A percentile compares a stretch with the other conserved stretches of the same genome.
phyloP scores from a whole-genome alignment of 2,797 vertebrate species.

The Somateria mollissima region DNA sequence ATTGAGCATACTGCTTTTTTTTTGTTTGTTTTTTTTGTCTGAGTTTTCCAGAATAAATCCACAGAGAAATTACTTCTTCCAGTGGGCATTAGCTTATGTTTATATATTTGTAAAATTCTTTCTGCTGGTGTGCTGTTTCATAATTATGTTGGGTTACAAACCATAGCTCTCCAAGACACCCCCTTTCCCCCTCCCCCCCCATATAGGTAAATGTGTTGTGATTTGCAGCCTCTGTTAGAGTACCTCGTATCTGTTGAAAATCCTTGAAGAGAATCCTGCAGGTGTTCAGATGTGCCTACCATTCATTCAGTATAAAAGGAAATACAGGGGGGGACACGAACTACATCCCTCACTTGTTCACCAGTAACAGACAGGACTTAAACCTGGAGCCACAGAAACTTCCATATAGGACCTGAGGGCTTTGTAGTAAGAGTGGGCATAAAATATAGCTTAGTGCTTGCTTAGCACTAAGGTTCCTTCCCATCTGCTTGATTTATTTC shows the following conservation, averaged over 20 bases:
- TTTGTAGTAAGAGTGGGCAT: not conserved
- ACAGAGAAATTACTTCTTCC: no score
- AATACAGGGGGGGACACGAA: not conserved
- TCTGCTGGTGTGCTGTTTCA: no score
- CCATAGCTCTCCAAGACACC: no score
- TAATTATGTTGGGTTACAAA: no score
- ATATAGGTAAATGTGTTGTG: not conserved
- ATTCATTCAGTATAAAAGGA: not conserved
- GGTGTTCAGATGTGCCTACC: not conserved
- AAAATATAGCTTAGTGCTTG: not conserved
- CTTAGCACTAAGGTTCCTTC: not conserved
- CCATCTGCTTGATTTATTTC: not conserved
- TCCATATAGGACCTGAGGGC: not conserved
- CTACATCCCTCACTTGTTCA: not conserved
- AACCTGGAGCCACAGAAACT: not conserved
- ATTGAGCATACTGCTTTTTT: no score
- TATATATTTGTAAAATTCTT: no score
- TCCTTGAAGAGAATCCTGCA: not conserved
- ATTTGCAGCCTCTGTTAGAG: not conserved
- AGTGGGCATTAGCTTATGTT: no score
- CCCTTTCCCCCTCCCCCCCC: no score
- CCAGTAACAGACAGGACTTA: not conserved
- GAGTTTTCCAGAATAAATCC: no score
- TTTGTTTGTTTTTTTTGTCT: no score
- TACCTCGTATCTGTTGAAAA: not conserved